Percentiles rank a stretch among this genome's conserved stretches.
Evolutionary conservation across 2,888 invertebrate species (phyloP).

Genomic region (Sicus ferrugineus): DNA sequence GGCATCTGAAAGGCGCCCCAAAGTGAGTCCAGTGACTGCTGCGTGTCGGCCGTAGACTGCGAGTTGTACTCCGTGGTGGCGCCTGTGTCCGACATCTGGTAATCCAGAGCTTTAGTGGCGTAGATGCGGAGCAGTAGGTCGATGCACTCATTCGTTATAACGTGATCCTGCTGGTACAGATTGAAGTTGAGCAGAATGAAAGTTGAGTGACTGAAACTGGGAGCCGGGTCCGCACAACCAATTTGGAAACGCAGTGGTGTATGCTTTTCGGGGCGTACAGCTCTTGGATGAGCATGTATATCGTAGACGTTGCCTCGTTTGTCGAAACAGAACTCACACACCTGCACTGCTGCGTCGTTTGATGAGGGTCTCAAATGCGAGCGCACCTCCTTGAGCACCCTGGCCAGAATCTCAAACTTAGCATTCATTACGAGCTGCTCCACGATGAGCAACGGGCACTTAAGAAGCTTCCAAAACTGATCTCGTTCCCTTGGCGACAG

Average conservation of each 20-base stretch:
- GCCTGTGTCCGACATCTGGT: slow-evolving; percentile 63
- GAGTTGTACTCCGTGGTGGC: slow-evolving; percentile 52
- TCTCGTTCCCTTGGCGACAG: slow-evolving; percentile 69
- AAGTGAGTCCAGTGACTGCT: slow-evolving; percentile 69
- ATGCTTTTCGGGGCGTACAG: neutral
- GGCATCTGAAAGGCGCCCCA: slow-evolving; percentile 79
- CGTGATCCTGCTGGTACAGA: slow-evolving; percentile 68
- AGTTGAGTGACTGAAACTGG: slow-evolving; percentile 49
- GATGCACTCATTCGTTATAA: slow-evolving; percentile 70
- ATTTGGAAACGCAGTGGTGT: slow-evolving; percentile 48
- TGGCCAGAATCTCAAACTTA: slow-evolving; percentile 73
- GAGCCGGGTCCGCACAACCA: slow-evolving; percentile 41
- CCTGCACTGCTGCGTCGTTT: slow-evolving; percentile 29
- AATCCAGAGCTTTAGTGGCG: slow-evolving; percentile 81
- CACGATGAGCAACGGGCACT: slow-evolving; percentile 77
- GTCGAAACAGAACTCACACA: slow-evolving; percentile 59
- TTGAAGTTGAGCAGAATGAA: slow-evolving; percentile 70
- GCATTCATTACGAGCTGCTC: slow-evolving; percentile 90
- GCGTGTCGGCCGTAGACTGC: slow-evolving; percentile 72
- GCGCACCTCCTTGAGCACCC: slow-evolving; percentile 70
- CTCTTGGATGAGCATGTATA: slow-evolving; percentile 44
- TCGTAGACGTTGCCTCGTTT: slow-evolving; percentile 59
- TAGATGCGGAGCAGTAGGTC: slow-evolving; percentile 77
- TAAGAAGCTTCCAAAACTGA: slow-evolving; percentile 72
- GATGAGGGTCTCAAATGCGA: slow-evolving; percentile 48